Evolutionary conservation across 1,140 invertebrate species (phyloP).

Genomic region (Zaprionus ornatus): DNA sequence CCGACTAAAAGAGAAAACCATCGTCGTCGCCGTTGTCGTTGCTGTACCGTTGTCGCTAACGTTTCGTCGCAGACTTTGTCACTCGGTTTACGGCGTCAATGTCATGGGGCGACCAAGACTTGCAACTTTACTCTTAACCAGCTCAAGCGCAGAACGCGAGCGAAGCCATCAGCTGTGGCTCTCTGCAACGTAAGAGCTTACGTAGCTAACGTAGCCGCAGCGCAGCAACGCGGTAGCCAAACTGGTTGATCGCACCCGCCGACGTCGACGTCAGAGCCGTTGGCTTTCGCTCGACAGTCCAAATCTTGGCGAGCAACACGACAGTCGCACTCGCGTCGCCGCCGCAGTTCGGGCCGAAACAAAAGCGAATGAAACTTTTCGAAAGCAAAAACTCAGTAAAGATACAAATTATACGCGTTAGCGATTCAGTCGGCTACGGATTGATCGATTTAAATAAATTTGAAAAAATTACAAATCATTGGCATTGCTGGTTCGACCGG

Average conservation of each 20-base stretch:
- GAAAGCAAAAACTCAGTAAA: conserved; percentile 30
- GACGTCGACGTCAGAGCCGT: conserved; percentile 20
- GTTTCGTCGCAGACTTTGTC: conserved; percentile 34
- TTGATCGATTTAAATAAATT: conserved; percentile 51
- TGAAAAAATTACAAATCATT: conserved; percentile 45
- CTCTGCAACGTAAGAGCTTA: conserved; percentile 56
- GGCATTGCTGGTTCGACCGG: conserved; percentile 30
- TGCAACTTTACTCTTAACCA: conserved; percentile 31
- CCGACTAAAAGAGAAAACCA: conserved; percentile 47
- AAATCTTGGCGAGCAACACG: conserved; percentile 63
- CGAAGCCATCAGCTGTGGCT: conserved; percentile 26
- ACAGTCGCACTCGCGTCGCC: conserved; percentile 47
- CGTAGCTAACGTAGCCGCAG: conserved; percentile 38
- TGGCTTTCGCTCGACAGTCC: conserved; percentile 76
- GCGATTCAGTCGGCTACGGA: not conserved
- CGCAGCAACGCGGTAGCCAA: conserved; percentile 31
- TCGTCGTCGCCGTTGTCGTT: not conserved
- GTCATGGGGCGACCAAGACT: conserved; percentile 19
- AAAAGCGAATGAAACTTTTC: conserved; percentile 19
- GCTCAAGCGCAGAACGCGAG: not conserved
- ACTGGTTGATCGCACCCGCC: conserved; percentile 78
- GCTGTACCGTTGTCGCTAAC: conserved; percentile 3
- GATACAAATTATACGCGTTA: not conserved
- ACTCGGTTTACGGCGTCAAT: conserved; percentile 42
- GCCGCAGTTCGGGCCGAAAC: conserved; percentile 1